A percentile compares a stretch with the other conserved stretches of the same genome.
These are phyloP conservation scores for Mobula birostris DNA, from an alignment of 2,113 vertebrate genomes.

Conservation along the genomic window DNA sequence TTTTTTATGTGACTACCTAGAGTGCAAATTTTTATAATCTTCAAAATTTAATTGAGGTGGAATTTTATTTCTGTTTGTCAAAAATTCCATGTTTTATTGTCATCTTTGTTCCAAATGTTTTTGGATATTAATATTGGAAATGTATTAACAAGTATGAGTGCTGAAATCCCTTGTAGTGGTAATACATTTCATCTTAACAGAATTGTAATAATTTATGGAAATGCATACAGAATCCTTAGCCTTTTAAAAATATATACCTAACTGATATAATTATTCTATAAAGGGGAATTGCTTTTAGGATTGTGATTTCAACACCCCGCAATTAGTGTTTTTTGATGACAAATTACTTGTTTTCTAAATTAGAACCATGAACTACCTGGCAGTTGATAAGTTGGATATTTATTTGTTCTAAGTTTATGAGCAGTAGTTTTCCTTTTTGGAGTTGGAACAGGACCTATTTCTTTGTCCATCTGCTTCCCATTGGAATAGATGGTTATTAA, in stretches of 20 bases:
- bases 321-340: not conserved
- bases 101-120: constrained; percentile 24
- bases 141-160: not conserved
- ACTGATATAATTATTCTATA: not conserved
- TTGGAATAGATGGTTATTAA: not conserved
- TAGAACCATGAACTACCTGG: not conserved
- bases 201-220: constrained; percentile 14
- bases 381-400: not conserved
- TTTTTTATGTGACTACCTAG: not conserved
- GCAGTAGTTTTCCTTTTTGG: not conserved
- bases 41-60: not conserved
- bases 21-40: not conserved
- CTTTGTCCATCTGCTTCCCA: not conserved
- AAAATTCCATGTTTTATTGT: not conserved
- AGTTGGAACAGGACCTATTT: not conserved
- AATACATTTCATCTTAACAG: not conserved
- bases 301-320: not conserved
- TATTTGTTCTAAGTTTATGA: not conserved
- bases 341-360: not conserved
- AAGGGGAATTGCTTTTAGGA: not conserved
- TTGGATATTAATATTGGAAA: constrained; percentile 22
- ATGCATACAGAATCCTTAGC: constrained; percentile 22
- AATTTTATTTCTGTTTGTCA: not conserved
- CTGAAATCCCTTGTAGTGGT: not conserved
- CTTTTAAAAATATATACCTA: constrained; percentile 23